phyloP scores from a whole-genome alignment of 2,113 vertebrate genomes.

The Lichenostomus cassidix region DNA sequence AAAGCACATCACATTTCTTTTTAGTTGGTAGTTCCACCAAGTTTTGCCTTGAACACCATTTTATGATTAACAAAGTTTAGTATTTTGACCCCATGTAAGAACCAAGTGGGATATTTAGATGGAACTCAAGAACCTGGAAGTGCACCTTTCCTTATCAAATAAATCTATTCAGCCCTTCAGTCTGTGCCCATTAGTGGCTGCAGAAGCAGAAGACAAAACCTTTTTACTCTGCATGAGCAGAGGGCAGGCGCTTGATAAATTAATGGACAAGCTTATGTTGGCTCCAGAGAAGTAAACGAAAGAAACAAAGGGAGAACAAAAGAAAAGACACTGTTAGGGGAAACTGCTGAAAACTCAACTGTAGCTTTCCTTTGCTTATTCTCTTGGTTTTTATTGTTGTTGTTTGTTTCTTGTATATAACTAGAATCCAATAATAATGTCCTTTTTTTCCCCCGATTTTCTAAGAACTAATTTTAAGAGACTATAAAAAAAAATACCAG shows the following conservation, averaged over 20 bases:
- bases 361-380: not conserved
- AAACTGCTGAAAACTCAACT: not conserved
- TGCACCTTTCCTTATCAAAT: constrained; percentile 55
- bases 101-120: constrained; percentile 53
- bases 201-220: constrained; percentile 55
- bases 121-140: constrained; percentile 68
- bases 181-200: constrained; percentile 62
- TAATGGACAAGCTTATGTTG: constrained; percentile 31
- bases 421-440: not conserved
- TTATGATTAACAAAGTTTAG: constrained; percentile 32
- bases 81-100: constrained; percentile 32
- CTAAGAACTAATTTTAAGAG: not conserved
- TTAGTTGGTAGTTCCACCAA: constrained; percentile 7
- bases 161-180: constrained; percentile 47
- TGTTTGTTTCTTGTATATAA: not conserved
- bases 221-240: constrained; percentile 60
- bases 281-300: constrained; percentile 47
- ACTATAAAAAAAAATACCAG: not conserved
- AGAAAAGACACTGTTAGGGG: not conserved
- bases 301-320: not conserved
- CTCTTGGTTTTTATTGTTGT: not conserved
- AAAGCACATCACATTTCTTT: not conserved
- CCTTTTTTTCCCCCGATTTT: rapidly evolving
- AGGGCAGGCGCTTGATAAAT: constrained; percentile 69
- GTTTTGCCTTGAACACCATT: constrained; percentile 37